Conservation (phyloP, 2,888 invertebrate genomes). For the Ephialtes manifestator region DNA sequence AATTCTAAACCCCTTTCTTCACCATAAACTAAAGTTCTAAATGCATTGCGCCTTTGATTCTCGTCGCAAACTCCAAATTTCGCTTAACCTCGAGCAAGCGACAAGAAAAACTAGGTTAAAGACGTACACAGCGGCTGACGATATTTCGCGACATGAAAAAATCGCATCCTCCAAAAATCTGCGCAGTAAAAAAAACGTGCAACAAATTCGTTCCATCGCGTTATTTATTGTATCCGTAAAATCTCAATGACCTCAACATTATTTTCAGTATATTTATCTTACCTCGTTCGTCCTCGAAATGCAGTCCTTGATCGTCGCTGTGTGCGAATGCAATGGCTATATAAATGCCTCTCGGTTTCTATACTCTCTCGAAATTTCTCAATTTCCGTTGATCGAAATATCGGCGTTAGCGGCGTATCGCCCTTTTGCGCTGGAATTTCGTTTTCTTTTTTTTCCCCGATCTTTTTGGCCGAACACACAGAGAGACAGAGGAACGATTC, state of each 20-base stretch:
- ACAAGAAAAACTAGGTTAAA: too few relatives aligned
- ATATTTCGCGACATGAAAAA: too few relatives aligned
- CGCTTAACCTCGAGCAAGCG: too few relatives aligned
- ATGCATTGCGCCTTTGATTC: too few relatives aligned
- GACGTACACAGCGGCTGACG: too few relatives aligned
- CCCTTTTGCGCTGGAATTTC: slow-evolving; percentile 9
- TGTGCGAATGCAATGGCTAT: too few relatives aligned
- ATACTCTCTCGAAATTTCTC: slow-evolving; percentile 6
- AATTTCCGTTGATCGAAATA: slow-evolving; percentile 27
- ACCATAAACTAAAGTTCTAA: too few relatives aligned
- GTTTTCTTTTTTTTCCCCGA: not conserved
- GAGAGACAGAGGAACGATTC: slow-evolving; percentile 4
- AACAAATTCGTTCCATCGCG: not conserved
- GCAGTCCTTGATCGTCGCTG: not conserved
- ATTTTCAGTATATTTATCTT: not conserved
- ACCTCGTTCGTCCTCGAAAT: slow-evolving; percentile 4
- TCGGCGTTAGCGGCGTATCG: slow-evolving; percentile 3
- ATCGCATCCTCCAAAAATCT: not conserved
- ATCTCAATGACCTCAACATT: not conserved
- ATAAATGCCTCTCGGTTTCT: not conserved
- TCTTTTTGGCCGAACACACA: not conserved
- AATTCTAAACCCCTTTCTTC: too few relatives aligned
- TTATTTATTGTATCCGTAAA: not conserved
- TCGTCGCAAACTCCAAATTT: too few relatives aligned
- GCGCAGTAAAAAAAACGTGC: not conserved